Evolutionary conservation across 2,888 invertebrate species (phyloP), one percentile per base, ranked within the genome.

Genomic region (Odontothrips loti): DNA sequence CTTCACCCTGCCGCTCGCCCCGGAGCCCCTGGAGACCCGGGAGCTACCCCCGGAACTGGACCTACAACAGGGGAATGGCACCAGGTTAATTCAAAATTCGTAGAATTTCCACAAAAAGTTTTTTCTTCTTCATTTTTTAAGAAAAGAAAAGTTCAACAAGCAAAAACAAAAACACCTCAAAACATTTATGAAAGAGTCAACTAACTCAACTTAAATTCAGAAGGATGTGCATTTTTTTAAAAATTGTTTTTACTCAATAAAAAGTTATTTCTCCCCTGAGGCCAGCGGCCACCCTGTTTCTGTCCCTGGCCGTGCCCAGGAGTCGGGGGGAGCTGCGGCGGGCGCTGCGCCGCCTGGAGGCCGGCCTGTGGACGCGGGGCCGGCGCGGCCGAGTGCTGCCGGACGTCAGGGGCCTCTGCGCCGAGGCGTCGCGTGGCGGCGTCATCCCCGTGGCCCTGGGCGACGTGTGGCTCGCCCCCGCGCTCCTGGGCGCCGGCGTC

Each of bases 321-420:
- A 8, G 68, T 23, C 68, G 68, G n/a, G 68, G 4, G 15, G 51
- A 51, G 58, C 58, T 58, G 58, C 15, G 11, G 58, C 68, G 68
- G 58, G 58, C 58, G 58, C 58, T 58, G 58, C 58, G 58, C 58
- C 27, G 68, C 68, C 68, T 75, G 68, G 68, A 75, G 68, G 68
- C 27, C 23, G 68, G 68, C 11, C 68, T 75, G 68, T 75, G 68
- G 68, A 75, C 68, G 68, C 68, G 68, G 23, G 27, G 23, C 68
- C 68, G 68, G 11, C 68, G 68, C 68, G 68, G 23, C 27, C 68
- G 68, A 23, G 23, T 75, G 23, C 68, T 75, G 23, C 27, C 68
- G 23, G 68, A 75, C 68, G 27, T 75, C 6, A 23, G 23, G 27
- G 27, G 23, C 27, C 68, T 75, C 27, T 75, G 68, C 68, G 68